Evolutionary conservation across 2,113 vertebrate genomes (phyloP), one percentile per base, ranked within the genome.

Genomic region (Caloenas nicobarica): DNA sequence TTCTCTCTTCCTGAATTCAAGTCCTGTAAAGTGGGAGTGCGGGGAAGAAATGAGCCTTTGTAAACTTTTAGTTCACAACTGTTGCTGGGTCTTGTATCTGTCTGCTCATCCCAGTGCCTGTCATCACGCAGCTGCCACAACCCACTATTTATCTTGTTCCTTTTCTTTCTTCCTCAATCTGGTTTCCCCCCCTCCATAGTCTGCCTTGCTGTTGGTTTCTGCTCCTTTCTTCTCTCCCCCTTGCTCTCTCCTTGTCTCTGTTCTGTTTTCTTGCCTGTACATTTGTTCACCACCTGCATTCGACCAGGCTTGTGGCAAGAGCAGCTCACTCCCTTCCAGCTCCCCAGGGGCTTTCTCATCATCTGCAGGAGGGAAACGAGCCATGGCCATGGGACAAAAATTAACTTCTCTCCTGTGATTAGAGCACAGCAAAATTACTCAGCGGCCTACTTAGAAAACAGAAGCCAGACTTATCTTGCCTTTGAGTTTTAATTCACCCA

Each of bases 1-100:
- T 95, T 84, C 64, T 54, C 81, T 91, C 72, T 95, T 96, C 81
- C 95, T 90, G 90, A 93, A 80, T 93, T 96, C 93, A 92, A 92
- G 66, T 82, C 69, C 87, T 88, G 73, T 95, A 90, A 95, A 93
- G 85, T 71, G 81, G 87, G 80, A 96, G 76, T 91, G 62, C 36
- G 0, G 90, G 86, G 81, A 95, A 94, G 51, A 81, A 91, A 90
- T 64, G 58, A 92, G 89, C 62, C 84, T 95, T 93, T 91, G 84
- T 94, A 82, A 94, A 92, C 80, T 82, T 93, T 33, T 25, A 62
- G 91, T 88, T 96, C 89, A 61, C 89, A 83, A 80, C 85, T 79
- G 46, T 57, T 90, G 81, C 81, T 92, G 88, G 54, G 64, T 88
- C 86, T 95, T 91, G 84, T 80, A 80, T 97, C 65, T 93, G 54